phyloP scores from a whole-genome alignment of 1,140 invertebrate genomes.

The Penaeus indicus region DNA sequence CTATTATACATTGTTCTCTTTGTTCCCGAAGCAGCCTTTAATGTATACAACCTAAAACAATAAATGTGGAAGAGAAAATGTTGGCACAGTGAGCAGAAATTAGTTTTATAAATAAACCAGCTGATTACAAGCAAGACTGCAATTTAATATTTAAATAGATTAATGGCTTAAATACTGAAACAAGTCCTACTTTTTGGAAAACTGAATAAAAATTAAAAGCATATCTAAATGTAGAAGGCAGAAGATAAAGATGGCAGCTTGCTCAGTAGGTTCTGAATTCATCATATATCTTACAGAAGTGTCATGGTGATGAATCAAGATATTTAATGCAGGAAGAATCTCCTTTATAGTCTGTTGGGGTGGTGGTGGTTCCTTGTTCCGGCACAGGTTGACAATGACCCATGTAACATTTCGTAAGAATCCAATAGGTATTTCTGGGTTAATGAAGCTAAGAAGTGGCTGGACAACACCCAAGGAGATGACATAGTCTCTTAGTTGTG shows the following conservation, averaged over 20 bases:
- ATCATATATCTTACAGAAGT: slow-evolving; percentile 83
- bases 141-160: too few species aligned
- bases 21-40: too few species aligned
- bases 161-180: too few species aligned
- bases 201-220: background rate
- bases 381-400: slow-evolving; percentile 97
- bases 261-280: background rate
- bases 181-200: too few species aligned
- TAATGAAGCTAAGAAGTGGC: slow-evolving; percentile 91
- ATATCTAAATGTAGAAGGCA: background rate
- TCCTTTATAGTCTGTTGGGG: slow-evolving; percentile 88
- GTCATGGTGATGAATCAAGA: slow-evolving; percentile 95
- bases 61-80: background rate
- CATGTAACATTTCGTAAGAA: slow-evolving; percentile 98
- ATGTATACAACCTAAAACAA: background rate
- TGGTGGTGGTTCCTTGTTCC: slow-evolving; percentile 95
- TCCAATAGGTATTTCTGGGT: slow-evolving; percentile 90
- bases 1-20: too few species aligned
- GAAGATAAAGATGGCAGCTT: background rate
- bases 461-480: slow-evolving; percentile 91
- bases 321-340: slow-evolving; percentile 93
- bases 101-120: background rate
- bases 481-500: slow-evolving; percentile 89
- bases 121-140: too few species aligned
- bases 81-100: slow-evolving; percentile 9